These are phyloP conservation scores for Rhinatrema bivittatum DNA, from an alignment of 2,797 vertebrate species.

Conservation along the genomic window DNA sequence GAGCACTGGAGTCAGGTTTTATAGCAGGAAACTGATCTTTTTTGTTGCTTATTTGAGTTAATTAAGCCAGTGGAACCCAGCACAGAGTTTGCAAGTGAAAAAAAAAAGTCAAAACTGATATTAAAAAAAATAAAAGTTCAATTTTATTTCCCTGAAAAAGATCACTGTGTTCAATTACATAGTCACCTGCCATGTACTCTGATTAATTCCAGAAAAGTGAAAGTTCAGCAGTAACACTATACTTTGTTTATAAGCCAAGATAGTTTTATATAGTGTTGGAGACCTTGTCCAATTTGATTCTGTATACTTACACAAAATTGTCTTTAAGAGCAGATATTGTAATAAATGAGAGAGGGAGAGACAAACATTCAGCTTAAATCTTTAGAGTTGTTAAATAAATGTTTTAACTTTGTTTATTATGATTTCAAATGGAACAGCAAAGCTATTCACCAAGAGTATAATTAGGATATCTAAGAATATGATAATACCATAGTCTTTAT, in stretches of 20 bases:
- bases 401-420: no score
- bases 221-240: slow-evolving; percentile 1
- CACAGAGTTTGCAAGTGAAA: slow-evolving; percentile 37
- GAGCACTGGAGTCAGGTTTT: slow-evolving; percentile 32
- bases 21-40: slow-evolving; percentile 34
- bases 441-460: no score
- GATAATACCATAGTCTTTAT: no score
- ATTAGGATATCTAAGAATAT: no score
- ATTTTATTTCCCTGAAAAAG: slow-evolving; percentile 14
- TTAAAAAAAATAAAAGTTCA: slow-evolving; percentile 42
- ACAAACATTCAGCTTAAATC: no score
- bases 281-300: slow-evolving; percentile 38
- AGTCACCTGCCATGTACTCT: background rate
- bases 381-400: no score
- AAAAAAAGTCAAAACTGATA: slow-evolving; percentile 42
- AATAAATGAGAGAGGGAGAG: slow-evolving; percentile 25
- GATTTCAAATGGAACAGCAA: no score
- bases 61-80: slow-evolving; percentile 43
- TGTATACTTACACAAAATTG: slow-evolving; percentile 16
- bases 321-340: slow-evolving; percentile 17
- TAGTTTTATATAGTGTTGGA: slow-evolving; percentile 31
- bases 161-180: slow-evolving; percentile 16
- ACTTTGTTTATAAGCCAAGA: slow-evolving; percentile 33
- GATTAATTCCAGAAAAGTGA: slow-evolving; percentile 13
- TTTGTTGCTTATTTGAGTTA: slow-evolving; percentile 48